Evolutionary conservation across 2,113 vertebrate genomes (phyloP), one percentile per base, ranked within the genome.

Genomic region (Steatornis caripensis): DNA sequence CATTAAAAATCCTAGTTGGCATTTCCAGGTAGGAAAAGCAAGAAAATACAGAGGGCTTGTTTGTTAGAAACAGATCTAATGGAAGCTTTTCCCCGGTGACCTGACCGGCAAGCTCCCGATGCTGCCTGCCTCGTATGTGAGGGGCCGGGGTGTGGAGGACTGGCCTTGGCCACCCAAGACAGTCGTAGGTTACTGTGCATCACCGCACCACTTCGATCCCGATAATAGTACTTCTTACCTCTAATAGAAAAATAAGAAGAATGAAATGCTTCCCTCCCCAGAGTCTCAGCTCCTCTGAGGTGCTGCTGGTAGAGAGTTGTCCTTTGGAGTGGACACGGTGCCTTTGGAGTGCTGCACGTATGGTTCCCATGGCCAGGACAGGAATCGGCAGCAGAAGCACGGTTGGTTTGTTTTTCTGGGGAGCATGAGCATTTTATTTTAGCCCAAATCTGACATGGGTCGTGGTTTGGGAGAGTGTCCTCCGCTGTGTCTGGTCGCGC

Each of bases 111-210:
- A 37, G 62, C 15, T 30, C 45, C 32, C 1, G 16, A 5, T 2
- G 51, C 76, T 18, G 32, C 5, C 29, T 32, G 55, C 69, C 16
- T 39, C 1, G 2, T 29, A 0, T 0, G 34, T 0, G 11, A n/a
- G 85, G n/a, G 7, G 8, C 1, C 34, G 54, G 60, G 32, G 5
- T 39, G n/a, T 3, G 66, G 1, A 54, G 61, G 65, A 10, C 16
- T 9, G 5, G 14, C 36, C 57, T 5, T 4, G 2, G 20, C 43
- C 43, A 10, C 26, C 36, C 51, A 3, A 2, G 1, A 0, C 4
- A 77, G 37, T 26, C 20, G 1, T 1, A 11, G 32, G 3, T 7
- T 3, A 8, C 26, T 1, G 26, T 7, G 45, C n/a, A 11, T 34
- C n/a, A 1, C 13, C 9, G 60, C 41, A 6, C 29, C 10, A 0